Evolutionary conservation across 2,888 invertebrate genomes (phyloP).

Genomic region (Yponomeuta sedellus): DNA sequence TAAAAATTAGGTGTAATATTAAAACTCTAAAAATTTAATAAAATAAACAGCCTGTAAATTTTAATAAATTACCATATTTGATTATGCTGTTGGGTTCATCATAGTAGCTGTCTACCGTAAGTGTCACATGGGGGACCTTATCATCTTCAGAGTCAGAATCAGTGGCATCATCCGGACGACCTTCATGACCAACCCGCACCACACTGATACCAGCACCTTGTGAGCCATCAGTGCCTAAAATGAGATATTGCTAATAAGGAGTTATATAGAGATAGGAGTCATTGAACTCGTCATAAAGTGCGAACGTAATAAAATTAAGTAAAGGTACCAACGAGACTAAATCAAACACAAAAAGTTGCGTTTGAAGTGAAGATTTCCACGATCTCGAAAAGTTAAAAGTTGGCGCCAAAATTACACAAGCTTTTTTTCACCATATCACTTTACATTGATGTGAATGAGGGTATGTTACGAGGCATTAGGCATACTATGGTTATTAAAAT

Average conservation of each 20-base stretch:
- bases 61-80: conserved; percentile 57
- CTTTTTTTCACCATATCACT: background rate
- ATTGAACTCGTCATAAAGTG: no score
- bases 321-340: no score
- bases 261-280: no score
- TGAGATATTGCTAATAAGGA: background rate
- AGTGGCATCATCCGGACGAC: conserved; percentile 72
- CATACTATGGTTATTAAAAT: background rate
- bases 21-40: no score
- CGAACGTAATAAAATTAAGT: no score
- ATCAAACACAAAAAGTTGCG: no score
- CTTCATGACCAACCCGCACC: conserved; percentile 74
- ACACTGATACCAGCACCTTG: conserved; percentile 79
- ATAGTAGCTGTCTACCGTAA: conserved; percentile 81
- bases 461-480: background rate
- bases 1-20: no score
- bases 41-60: conserved; percentile 10
- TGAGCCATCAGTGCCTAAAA: conserved; percentile 66
- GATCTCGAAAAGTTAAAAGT: background rate
- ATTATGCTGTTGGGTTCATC: conserved; percentile 73
- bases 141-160: conserved; percentile 76
- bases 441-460: no score
- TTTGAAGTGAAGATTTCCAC: no score
- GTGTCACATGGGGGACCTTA: conserved; percentile 78
- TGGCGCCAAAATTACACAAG: background rate